Evolutionary conservation across 2,888 invertebrate species (phyloP), one percentile per base, ranked within the genome.

Genomic region (Heliconius ethilla): DNA sequence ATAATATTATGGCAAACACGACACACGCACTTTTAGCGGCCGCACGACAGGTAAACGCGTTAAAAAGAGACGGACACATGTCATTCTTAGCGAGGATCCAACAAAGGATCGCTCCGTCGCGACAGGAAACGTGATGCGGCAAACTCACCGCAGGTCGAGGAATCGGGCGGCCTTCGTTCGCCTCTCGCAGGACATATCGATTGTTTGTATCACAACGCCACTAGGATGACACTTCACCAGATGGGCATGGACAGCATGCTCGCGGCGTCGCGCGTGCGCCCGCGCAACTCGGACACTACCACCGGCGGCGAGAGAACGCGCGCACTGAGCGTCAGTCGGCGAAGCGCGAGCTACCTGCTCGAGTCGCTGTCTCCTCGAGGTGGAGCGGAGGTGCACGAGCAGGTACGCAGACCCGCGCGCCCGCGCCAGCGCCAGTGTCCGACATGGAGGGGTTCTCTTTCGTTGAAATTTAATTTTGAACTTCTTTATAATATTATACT

Each of bases 81-180:
- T 90, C 91, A 92, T 86, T 89, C 85, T 84, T 76, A 82, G 86
- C 86, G 89, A 92, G 91, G 92, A 91, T 90, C 89, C 91, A 90
- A 92, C 92, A 92, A 92, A 92, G 92, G 91, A 91, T 90, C 86
- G 87, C 86, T 87, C 86, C 87, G 87, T 87, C 85, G 88, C 87
- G 90, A 88, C 89, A 91, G 92, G 91, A 91, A 90, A 89, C 91
- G 84, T 84, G 85, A 85, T 85, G 87, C 86, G 87, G 86, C 86
- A 87, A 90, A 94, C 94, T 94, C 93, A 94, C 94, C 94, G 94
- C 90, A 94, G 92, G 88, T 94, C 94, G 89, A 94, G 94, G 90
- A 91, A 92, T 86, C 94, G 94, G 87, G 92, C 92, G 87, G 91
- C 89, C 88, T 93, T 94, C 87, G 91, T 92, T 93, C 92, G 92